A percentile compares a stretch with the other conserved stretches of the same genome.
Evolutionary conservation across 2,797 vertebrate genomes (phyloP).

Genomic region (Cichlasoma orientale): DNA sequence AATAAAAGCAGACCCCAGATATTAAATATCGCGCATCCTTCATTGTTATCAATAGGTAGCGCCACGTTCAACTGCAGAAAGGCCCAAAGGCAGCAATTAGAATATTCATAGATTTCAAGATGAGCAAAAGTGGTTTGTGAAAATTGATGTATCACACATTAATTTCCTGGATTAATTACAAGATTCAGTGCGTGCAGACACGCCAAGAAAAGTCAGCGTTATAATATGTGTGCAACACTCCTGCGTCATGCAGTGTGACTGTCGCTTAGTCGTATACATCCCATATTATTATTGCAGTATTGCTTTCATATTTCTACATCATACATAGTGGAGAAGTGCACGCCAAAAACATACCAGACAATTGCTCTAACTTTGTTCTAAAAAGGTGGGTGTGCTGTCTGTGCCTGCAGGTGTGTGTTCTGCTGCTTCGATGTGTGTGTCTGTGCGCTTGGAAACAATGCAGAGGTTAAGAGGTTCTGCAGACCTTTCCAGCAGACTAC

Average conservation of each 20-base stretch:
- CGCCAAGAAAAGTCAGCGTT: not conserved
- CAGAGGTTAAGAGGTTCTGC: constrained; percentile 40
- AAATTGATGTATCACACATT: constrained; percentile 40
- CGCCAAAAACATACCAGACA: not conserved
- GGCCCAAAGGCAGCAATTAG: constrained; percentile 47
- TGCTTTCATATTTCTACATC: not conserved
- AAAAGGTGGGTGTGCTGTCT: not conserved
- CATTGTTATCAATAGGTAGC: constrained; percentile 52
- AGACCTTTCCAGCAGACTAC: constrained; percentile 36
- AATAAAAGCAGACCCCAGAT: constrained; percentile 51
- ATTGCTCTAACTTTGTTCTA: not conserved
- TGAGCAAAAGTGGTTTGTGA: constrained; percentile 41
- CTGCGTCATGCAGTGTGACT: not conserved
- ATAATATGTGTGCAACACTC: not conserved
- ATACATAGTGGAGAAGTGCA: not conserved
- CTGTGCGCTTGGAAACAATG: constrained; percentile 15
- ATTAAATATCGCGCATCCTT: constrained; percentile 43
- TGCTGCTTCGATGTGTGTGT: constrained; percentile 5
- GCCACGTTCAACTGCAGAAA: constrained; percentile 27
- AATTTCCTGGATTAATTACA: constrained; percentile 54
- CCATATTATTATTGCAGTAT: not conserved
- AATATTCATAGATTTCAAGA: constrained; percentile 63
- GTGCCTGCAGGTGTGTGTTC: constrained; percentile 22
- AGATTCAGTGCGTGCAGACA: not conserved
- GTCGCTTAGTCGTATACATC: not conserved